Evolutionary conservation across 2,113 vertebrate species (phyloP), one percentile per base, ranked within the genome.

Genomic region (Candoia aspera): DNA sequence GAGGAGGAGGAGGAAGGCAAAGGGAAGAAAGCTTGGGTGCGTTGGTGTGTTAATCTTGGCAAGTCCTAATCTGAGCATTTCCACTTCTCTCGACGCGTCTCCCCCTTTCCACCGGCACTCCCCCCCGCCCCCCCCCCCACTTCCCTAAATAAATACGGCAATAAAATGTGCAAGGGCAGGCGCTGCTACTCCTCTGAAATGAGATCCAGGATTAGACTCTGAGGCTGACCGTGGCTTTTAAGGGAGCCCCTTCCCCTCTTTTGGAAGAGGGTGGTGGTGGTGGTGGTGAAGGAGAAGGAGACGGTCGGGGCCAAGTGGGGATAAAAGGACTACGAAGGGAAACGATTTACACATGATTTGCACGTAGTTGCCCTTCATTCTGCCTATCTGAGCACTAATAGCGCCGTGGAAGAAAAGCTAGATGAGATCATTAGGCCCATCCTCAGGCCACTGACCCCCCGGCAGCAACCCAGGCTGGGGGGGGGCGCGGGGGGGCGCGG

Each of bases 141-240:
- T 13, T 83, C 83, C 17, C 23, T 84, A 83, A 4, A 58, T 21
- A 49, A 60, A 15, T 57, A 79, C 15, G 8, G 97, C 97, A 97
- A 98, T 26, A 97, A 42, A 98, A 98, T 23, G 86, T 33, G 11
- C 4, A 15, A 13, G 84, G 49, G 10, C 46, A 53, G 46, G 4
- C 42, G 24, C 84, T 49, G 24, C 73, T 79, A 37, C 73, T 79
- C 37, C 73, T 79, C 73, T 37, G 73, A 79, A 37, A 42, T 98
- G 98, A 98, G 98, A 98, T 98, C 98, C 98, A 79, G 73, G 73
- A 42, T 98, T 98, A 98, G 98, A 98, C 97, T 97, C 98, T 98
- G 97, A 98, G 98, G 98, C 98, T 98, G 98, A 98, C 98, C 98
- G 98, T 97, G 98, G 98, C 98, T 98, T 98, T 98, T 98, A 98